phyloP scores from a whole-genome alignment of 2,888 invertebrate species.

The Deilephila elpenor region DNA sequence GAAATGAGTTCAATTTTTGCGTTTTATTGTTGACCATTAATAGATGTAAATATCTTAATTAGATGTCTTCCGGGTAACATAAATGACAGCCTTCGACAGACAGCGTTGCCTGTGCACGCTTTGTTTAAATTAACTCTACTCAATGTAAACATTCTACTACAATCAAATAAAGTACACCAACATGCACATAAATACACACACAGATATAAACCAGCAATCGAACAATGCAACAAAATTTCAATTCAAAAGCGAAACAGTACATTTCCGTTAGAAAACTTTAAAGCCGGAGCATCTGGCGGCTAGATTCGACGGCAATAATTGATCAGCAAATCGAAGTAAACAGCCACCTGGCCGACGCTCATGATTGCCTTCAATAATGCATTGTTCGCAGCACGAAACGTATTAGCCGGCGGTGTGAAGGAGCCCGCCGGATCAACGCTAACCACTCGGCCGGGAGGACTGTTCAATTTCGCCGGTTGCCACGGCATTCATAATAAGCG shows the following conservation, averaged over 20 bases:
- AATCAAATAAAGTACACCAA: neutral
- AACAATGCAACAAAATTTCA: neutral
- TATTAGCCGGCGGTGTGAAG: slow-evolving; percentile 51
- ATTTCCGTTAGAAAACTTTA: slow-evolving; percentile 41
- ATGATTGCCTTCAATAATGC: slow-evolving; percentile 78
- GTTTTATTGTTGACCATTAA: slow-evolving; percentile 50
- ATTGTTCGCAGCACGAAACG: slow-evolving; percentile 69
- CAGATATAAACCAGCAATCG: neutral
- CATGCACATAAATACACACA: neutral
- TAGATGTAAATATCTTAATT: slow-evolving; percentile 26
- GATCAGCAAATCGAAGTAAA: slow-evolving; percentile 74
- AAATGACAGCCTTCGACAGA: neutral
- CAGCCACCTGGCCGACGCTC: slow-evolving; percentile 68
- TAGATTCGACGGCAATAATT: slow-evolving; percentile 65
- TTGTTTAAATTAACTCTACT: no score
- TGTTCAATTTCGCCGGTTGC: slow-evolving; percentile 50
- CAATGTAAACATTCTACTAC: no score
- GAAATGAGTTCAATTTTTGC: slow-evolving; percentile 43
- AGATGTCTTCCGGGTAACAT: slow-evolving; percentile 1
- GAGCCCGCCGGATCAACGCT: slow-evolving; percentile 38
- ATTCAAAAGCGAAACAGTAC: slow-evolving; percentile 12
- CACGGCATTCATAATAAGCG: slow-evolving; percentile 60
- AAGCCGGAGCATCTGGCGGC: slow-evolving; percentile 45
- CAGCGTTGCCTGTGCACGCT: no score
- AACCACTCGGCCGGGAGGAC: slow-evolving; percentile 37